Base-by-base conservation (phyloP, 2,113 vertebrate species). In the Euleptes europaea region DNA sequence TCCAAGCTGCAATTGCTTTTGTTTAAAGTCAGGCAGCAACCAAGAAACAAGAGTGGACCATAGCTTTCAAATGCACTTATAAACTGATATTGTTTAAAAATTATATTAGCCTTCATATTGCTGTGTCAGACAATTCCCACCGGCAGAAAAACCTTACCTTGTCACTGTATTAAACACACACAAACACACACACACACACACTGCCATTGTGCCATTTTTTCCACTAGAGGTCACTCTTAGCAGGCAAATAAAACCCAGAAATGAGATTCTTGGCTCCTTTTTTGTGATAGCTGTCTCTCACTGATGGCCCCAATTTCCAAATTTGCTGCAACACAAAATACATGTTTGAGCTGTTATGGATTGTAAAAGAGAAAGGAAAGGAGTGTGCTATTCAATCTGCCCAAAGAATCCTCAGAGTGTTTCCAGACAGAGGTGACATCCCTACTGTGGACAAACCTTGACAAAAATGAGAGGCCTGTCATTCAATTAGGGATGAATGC, bases 181-280 rank as follows among this genome's bases (percentile, higher is more conserved):
- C n/a, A n/a, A n/a, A n/a, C n/a, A n/a, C n/a, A n/a, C n/a, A n/a
- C n/a, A n/a, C n/a, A n/a, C n/a, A n/a, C n/a, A n/a, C n/a, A n/a
- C n/a, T n/a, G 88, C 1, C 72, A 1, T 84, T 90, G 31, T 21
- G 4, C 60, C 2, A 0, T 6, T 83, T 23, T n/a, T 35, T 89
- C 96, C 98, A 88, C 87, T 88, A 97, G 98, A 93, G 97, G 98
- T 92, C 98, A 95, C 91, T 93, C 54, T 96, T 89, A 69, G 1
- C 95, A 92, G 92, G 80, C 84, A 92, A 96, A 96, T 28, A 71
- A 54, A 49, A 66, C 3, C 44, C 0, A 42, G 19, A 0, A 6
- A 3, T 38, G 14, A 70, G 42, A 1, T 1, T 6, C 1, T 77
- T 14, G 21, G 2, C 31, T 77, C 14, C 31, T 44, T 78, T 84